phyloP scores from a whole-genome alignment of 2,888 invertebrate species.

The Hesperia comma region DNA sequence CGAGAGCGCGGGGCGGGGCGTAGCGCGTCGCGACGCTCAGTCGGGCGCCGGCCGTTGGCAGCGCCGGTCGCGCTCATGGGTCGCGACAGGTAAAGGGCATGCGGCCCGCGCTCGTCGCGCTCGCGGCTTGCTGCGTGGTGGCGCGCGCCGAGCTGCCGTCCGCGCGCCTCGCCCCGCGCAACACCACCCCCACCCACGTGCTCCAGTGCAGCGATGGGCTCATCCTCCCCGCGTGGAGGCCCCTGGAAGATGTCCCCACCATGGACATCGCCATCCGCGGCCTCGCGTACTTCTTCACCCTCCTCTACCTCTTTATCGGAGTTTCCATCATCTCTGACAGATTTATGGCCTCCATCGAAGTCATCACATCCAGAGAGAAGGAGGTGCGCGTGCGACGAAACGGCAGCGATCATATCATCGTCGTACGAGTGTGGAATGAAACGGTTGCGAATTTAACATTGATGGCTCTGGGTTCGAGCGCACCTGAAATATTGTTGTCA shows the following conservation, averaged over 20 bases:
- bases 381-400: slow-evolving; percentile 95
- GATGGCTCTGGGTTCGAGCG: slow-evolving; percentile 99
- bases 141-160: slow-evolving; percentile 72
- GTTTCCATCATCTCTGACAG: slow-evolving; percentile 99
- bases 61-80: slow-evolving; percentile 75
- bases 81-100: slow-evolving; percentile 74
- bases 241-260: slow-evolving; percentile 89
- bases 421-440: slow-evolving; percentile 99
- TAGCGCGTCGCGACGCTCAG: slow-evolving; percentile 62
- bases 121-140: slow-evolving; percentile 77
- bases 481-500: slow-evolving; percentile 98
- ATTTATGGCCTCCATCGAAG: slow-evolving; percentile 99
- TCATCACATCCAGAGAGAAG: slow-evolving; percentile 98
- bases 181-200: slow-evolving; percentile 67
- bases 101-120: slow-evolving; percentile 80
- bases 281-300: slow-evolving; percentile 92
- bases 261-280: slow-evolving; percentile 94
- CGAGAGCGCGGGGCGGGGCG: slow-evolving; percentile 42
- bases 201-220: slow-evolving; percentile 92
- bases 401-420: slow-evolving; percentile 94
- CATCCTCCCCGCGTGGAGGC: slow-evolving; percentile 94
- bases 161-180: slow-evolving; percentile 67
- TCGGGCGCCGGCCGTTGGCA: slow-evolving; percentile 79
- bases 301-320: slow-evolving; percentile 98
- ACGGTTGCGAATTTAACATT: slow-evolving; percentile 99